phyloP scores from a whole-genome alignment of 2,888 invertebrate genomes.

The Antheraea assamensis region DNA sequence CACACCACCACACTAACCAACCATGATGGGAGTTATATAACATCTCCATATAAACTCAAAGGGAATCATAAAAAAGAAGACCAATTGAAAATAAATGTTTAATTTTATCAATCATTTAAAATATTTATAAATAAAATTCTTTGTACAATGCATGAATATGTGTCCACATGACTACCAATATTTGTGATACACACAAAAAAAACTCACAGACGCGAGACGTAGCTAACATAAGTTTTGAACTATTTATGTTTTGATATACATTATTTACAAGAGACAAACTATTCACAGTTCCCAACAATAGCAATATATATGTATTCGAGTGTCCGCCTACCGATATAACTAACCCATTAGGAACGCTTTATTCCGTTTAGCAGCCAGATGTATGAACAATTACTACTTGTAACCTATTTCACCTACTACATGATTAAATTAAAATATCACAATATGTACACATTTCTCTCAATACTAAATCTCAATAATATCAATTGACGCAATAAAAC shows the following conservation, averaged over 20 bases:
- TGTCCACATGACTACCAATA: constrained; percentile 64
- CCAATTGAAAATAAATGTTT: constrained; percentile 78
- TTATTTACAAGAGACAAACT: constrained; percentile 53
- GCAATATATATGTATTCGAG: constrained; percentile 34
- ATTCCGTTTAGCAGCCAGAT: constrained; percentile 55
- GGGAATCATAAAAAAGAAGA: constrained; percentile 18
- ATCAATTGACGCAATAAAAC: constrained; percentile 50
- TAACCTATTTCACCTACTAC: constrained; percentile 66
- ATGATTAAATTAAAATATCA: constrained; percentile 80
- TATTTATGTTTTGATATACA: constrained; percentile 29
- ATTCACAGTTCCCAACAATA: constrained; percentile 41
- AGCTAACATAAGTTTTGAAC: neutral
- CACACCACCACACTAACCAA: no score
- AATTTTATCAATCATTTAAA: constrained; percentile 79
- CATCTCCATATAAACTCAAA: neutral
- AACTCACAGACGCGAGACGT: constrained; percentile 13
- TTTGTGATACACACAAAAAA: constrained; percentile 56
- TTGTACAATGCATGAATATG: constrained; percentile 77
- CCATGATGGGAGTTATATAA: neutral
- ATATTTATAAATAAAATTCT: constrained; percentile 79
- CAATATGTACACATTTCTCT: constrained; percentile 79
- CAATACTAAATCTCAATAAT: constrained; percentile 68
- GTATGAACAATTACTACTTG: constrained; percentile 57
- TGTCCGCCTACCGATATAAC: neutral
- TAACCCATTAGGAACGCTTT: constrained; percentile 51